Conservation (phyloP, 2,888 invertebrate genomes). For the Lasioglossum lativentre region DNA sequence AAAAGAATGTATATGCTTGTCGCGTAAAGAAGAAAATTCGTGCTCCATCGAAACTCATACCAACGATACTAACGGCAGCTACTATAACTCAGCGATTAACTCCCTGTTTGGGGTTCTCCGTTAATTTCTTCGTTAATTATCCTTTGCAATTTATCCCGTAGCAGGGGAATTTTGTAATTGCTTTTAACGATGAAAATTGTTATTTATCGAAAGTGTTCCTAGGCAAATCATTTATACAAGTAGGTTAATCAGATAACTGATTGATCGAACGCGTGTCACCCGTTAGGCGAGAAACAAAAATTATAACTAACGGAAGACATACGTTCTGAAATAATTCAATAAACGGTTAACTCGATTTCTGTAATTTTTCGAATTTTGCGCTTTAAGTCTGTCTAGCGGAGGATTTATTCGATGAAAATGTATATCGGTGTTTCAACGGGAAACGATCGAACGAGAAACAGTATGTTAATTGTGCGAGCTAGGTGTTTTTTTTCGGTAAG, state of each 20-base stretch:
- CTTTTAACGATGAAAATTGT: neutral
- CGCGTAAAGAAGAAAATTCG: conserved; percentile 49
- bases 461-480: neutral
- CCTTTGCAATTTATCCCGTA: neutral
- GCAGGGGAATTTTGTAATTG: neutral
- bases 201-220: no score
- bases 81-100: no score
- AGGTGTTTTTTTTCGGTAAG: neutral
- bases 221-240: no score
- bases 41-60: conserved; percentile 35
- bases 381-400: neutral
- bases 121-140: neutral
- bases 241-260: neutral
- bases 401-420: no score
- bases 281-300: neutral
- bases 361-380: neutral
- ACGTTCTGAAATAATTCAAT: neutral
- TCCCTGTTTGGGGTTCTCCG: neutral
- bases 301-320: neutral
- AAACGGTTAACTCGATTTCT: neutral
- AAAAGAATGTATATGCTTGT: conserved; percentile 66
- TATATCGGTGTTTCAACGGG: no score
- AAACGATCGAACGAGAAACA: neutral
- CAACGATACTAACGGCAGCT: conserved; percentile 24
- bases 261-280: neutral